phyloP scores from a whole-genome alignment of 2,888 invertebrate species.

The Gisinianus flammeolus region DNA sequence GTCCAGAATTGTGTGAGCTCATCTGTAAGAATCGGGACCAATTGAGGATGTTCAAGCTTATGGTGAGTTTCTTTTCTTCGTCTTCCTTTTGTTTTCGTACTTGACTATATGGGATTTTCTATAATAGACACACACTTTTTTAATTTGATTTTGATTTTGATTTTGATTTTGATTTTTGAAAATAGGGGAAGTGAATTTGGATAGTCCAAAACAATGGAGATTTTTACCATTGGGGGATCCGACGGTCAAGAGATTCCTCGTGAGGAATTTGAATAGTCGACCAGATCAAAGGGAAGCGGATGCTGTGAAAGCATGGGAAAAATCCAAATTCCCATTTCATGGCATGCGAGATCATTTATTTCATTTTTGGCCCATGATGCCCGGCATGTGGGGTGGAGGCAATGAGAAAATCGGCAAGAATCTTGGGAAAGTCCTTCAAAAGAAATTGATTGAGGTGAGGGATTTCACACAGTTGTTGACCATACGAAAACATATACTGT shows the following conservation, averaged over 20 bases:
- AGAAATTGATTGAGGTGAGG: background rate
- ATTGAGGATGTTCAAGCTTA: no score
- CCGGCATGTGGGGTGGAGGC: background rate
- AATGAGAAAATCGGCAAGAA: background rate
- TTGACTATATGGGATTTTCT: background rate
- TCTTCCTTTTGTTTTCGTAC: background rate
- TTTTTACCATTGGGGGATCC: background rate
- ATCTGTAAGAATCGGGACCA: no score
- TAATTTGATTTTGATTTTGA: background rate
- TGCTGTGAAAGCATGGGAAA: background rate
- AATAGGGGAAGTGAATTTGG: background rate
- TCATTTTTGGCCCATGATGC: background rate
- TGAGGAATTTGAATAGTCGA: background rate
- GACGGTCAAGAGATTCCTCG: background rate
- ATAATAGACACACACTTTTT: background rate
- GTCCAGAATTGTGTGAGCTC: background rate
- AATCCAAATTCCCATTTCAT: background rate
- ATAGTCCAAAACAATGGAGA: background rate
- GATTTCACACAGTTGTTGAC: no score
- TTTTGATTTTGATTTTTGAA: background rate
- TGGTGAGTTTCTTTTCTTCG: no score
- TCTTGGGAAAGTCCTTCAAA: background rate
- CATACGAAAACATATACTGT: no score
- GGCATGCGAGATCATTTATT: background rate
- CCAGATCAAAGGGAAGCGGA: background rate